Conservation (phyloP, 2,888 invertebrate genomes). For the Dynastes tityus region DNA sequence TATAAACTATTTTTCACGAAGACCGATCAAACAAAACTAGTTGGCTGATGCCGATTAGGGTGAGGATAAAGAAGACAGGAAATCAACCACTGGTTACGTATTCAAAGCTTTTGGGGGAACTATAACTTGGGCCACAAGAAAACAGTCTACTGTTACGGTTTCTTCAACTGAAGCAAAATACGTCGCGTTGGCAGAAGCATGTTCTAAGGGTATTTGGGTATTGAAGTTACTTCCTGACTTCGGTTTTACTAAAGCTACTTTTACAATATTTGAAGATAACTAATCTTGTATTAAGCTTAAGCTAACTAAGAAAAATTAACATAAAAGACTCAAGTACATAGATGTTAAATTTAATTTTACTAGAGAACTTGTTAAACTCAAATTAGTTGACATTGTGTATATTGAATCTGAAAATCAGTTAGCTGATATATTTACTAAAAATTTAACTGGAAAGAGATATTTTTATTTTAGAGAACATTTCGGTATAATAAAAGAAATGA, state of each 20-base stretch:
- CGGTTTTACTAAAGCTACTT: background rate
- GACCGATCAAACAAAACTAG: too few species aligned
- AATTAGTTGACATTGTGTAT: too few species aligned
- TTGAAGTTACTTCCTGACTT: background rate
- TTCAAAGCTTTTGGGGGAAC: conserved; percentile 61
- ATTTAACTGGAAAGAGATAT: background rate
- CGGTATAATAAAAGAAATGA: background rate
- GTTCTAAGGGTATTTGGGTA: conserved; percentile 7
- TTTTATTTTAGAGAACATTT: background rate
- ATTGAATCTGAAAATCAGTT: background rate
- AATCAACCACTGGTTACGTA: background rate
- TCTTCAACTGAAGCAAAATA: background rate
- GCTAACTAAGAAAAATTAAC: background rate
- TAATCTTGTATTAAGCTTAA: background rate
- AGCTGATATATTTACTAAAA: background rate
- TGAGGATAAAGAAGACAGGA: too few species aligned
- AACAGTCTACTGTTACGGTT: background rate
- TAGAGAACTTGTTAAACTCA: background rate
- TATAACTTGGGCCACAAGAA: background rate
- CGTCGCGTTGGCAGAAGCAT: background rate
- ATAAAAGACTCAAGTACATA: conserved; percentile 2
- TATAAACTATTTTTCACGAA: too few species aligned
- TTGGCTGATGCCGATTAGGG: too few species aligned
- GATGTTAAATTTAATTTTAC: conserved; percentile 1
- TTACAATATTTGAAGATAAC: background rate